Percentiles rank a stretch among this genome's conserved stretches.
These are phyloP conservation scores for Lasioglossum marginatum DNA, from an alignment of 2,888 invertebrate genomes.

Conservation along the genomic window DNA sequence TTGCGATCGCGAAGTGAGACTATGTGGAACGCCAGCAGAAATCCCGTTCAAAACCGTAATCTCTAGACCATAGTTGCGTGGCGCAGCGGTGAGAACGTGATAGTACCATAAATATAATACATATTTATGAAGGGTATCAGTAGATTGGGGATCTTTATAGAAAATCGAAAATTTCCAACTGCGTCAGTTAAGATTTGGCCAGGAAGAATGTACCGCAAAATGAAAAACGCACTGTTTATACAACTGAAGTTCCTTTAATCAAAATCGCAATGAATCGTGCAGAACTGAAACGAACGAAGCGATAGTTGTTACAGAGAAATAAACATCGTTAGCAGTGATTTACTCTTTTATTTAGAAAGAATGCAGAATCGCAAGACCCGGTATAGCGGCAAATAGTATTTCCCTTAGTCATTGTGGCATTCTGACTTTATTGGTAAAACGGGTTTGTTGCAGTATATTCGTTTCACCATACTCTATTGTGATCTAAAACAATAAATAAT, in stretches of 20 bases:
- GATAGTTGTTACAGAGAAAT: not conserved
- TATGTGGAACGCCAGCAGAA: conserved; percentile 1
- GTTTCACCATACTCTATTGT: not conserved
- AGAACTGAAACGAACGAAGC: not conserved
- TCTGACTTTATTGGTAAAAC: not conserved
- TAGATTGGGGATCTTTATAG: not conserved
- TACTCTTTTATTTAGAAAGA: not conserved
- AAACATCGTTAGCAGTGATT: not conserved
- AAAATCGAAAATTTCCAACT: not conserved
- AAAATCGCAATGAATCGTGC: too few relatives aligned
- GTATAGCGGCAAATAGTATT: not conserved
- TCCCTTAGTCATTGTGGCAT: not conserved
- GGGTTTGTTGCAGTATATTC: not conserved
- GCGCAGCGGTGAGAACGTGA: not conserved
- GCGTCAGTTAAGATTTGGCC: not conserved
- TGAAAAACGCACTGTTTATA: not conserved
- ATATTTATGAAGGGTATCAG: not conserved
- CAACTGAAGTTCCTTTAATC: too few relatives aligned
- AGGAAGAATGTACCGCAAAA: not conserved
- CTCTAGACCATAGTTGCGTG: not conserved
- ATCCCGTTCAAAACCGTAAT: not conserved
- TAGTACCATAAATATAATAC: not conserved
- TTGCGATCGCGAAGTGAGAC: conserved; percentile 6
- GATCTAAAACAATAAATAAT: not conserved
- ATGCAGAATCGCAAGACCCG: not conserved